Base-by-base conservation (phyloP, 2,888 invertebrate species). In the Synanthedon myopaeformis region DNA sequence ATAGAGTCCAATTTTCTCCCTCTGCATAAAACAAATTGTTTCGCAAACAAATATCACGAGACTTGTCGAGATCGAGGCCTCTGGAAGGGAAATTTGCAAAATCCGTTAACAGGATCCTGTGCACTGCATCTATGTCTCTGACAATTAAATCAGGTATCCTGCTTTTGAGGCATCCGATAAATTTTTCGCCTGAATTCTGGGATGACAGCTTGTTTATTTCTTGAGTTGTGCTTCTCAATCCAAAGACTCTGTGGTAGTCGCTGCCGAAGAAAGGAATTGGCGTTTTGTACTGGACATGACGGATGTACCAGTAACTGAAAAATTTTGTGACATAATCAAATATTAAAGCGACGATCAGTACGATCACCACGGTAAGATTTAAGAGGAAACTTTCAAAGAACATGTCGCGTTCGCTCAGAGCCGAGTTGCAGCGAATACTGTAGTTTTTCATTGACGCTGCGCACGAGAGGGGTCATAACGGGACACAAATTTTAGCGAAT, bases 1-100 rank as follows among this genome's bases (percentile, higher is more conserved):
- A 59, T 66, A 84, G 62, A 61, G 82, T 82, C 83, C 87, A 85
- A 57, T 85, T 86, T 75, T 85, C 85, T 42, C 80, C 84, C 62
- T 86, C 83, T 14, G 82, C 75, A 63, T 85, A 85, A 74, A 85
- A 87, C 74, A 85, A 79, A 82, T 87, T 87, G 83, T 86, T 82
- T 79, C 80, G 79, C 79, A 87, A 75, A 81, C 85, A 86, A 82
- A 84, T 79, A 84, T 87, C 87, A 78, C 70, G 75, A 73, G 86
- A 84, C 79, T 82, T 85, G 80, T 83, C 83, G 76, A 87, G 78
- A 70, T 74, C 77, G 63, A 82, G 78, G 66, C 87, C 87, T 73
- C 86, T 75, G 70, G 79, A 76, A 74, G 82, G 79, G 79, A 87
- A 87, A 81, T 82, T 75, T 61, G 76, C 74, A 64, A 82, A 85